Percentiles rank a stretch among this genome's conserved stretches.
Conservation (phyloP, 2,113 vertebrate genomes). For the Rattus norvegicus region DNA sequence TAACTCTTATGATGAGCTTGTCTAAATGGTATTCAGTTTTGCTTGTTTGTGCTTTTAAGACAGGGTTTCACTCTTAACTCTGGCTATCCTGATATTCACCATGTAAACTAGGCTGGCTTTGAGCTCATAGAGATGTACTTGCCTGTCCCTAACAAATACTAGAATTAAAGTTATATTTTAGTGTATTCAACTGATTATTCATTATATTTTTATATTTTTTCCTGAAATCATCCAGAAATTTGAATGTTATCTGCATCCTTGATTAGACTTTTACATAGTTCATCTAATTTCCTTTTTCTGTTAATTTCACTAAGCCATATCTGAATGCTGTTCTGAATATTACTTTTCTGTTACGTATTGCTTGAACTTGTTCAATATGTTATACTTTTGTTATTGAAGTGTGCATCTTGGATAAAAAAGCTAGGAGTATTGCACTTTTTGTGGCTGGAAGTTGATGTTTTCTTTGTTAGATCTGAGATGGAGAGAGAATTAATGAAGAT, state of each 20-base stretch:
- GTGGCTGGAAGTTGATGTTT: neutral
- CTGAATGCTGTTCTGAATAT: neutral
- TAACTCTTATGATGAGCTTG: neutral
- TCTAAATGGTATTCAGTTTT: neutral
- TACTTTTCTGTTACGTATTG: neutral
- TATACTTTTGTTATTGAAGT: conserved; percentile 24
- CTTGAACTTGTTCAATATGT: neutral
- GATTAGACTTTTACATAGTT: neutral
- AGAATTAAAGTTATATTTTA: neutral
- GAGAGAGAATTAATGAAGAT: neutral
- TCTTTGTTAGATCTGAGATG: neutral
- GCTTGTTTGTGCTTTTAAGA: neutral
- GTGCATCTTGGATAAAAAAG: neutral
- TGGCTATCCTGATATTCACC: neutral
- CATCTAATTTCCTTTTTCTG: neutral
- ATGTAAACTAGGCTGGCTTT: neutral
- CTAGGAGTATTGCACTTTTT: neutral
- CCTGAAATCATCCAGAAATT: neutral
- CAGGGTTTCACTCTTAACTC: neutral
- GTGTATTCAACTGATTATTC: neutral
- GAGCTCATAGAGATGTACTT: neutral
- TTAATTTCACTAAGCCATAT: neutral
- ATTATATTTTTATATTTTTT: neutral
- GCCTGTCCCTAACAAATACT: neutral
- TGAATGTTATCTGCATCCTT: neutral